Percentiles rank a stretch among this genome's conserved stretches.
Conservation (phyloP, 2,888 invertebrate genomes). For the Dromius quadrimaculatus region DNA sequence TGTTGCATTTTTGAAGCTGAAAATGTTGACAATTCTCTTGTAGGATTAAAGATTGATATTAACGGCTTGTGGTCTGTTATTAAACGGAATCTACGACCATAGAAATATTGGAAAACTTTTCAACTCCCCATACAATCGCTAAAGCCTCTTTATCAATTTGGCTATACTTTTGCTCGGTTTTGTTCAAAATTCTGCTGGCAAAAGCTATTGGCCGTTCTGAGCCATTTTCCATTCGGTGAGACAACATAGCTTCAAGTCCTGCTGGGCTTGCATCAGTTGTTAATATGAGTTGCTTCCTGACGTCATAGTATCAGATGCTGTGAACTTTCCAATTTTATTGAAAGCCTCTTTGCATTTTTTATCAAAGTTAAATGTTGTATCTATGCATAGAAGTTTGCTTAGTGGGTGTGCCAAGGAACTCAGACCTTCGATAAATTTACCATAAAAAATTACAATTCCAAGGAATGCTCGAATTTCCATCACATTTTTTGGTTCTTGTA, state of each 20-base stretch:
- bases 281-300: constrained; percentile 57
- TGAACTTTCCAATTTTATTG: constrained; percentile 47
- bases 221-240: constrained; percentile 60
- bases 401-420: not conserved
- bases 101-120: constrained; percentile 62
- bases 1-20: constrained; percentile 27
- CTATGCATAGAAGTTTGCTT: not conserved
- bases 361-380: not conserved
- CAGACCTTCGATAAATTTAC: constrained; percentile 46
- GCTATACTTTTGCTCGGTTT: constrained; percentile 58
- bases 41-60: constrained; percentile 41
- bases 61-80: constrained; percentile 62
- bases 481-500: not conserved
- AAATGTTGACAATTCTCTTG: not conserved
- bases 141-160: constrained; percentile 59
- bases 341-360: constrained; percentile 39
- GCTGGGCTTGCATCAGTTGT: constrained; percentile 58
- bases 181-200: constrained; percentile 60
- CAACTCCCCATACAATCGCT: constrained; percentile 61
- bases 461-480: constrained; percentile 52
- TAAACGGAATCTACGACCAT: constrained; percentile 62
- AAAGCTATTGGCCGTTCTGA: constrained; percentile 62
- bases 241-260: constrained; percentile 60
- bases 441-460: constrained; percentile 52
- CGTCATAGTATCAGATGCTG: constrained; percentile 47